A percentile compares a stretch with the other conserved stretches of the same genome.
Conservation (phyloP, 2,797 vertebrate genomes). For the Molossus alvarezi region DNA sequence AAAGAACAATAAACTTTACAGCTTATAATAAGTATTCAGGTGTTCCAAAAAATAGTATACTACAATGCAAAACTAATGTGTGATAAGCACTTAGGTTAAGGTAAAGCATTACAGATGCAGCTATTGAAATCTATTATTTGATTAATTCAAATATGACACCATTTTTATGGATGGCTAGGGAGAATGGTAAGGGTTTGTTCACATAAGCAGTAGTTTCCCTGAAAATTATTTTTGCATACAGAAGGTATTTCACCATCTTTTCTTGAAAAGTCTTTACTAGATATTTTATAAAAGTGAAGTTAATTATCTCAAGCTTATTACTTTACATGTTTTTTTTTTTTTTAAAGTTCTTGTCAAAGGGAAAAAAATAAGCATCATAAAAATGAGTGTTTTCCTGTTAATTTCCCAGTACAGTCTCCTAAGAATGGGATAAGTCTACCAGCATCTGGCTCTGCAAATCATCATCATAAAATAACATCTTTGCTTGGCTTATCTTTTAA, state of each 20-base stretch:
- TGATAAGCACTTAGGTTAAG: conserved; percentile 35
- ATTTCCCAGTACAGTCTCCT: conserved; percentile 69
- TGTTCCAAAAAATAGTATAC: conserved; percentile 59
- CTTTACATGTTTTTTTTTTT: conserved; percentile 52
- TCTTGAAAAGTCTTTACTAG: not conserved
- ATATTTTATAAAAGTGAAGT: not conserved
- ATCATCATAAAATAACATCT: conserved; percentile 68
- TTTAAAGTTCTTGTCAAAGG: conserved; percentile 34
- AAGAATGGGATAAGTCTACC: conserved; percentile 50
- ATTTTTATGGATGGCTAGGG: not conserved
- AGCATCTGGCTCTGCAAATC: conserved; percentile 80
- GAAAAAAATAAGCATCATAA: conserved; percentile 69
- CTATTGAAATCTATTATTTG: not conserved
- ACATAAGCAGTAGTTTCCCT: not conserved
- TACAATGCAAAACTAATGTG: not conserved
- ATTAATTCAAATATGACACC: not conserved
- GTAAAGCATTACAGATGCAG: not conserved
- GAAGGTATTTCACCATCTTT: not conserved
- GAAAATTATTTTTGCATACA: not conserved
- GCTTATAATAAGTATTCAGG: conserved; percentile 61
- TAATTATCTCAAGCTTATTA: conserved; percentile 53
- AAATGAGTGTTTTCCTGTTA: conserved; percentile 50
- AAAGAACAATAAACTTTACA: conserved; percentile 68
- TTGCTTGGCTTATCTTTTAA: conserved; percentile 82
- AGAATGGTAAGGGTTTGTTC: not conserved